phyloP scores from a whole-genome alignment of 2,797 vertebrate genomes.

The Pempheris klunzingeri region DNA sequence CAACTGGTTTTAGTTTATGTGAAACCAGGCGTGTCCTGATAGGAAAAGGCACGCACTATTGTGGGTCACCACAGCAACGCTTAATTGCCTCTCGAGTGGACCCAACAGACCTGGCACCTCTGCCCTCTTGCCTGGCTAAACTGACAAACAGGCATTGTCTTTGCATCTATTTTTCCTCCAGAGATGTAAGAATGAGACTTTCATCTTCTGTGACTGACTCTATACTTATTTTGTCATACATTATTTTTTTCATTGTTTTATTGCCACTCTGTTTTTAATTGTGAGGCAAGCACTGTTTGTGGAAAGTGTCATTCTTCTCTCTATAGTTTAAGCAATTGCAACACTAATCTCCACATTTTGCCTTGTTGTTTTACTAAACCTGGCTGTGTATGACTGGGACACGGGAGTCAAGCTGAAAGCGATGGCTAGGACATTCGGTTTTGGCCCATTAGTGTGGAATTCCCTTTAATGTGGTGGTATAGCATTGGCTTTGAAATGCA shows the following conservation, averaged over 20 bases:
- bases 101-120: slow-evolving; percentile 76
- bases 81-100: slow-evolving; percentile 80
- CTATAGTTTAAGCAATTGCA: slow-evolving; percentile 18
- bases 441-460: slow-evolving; percentile 73
- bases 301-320: slow-evolving; percentile 38
- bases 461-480: slow-evolving; percentile 66
- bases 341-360: slow-evolving; percentile 13
- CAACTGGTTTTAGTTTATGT: slow-evolving; percentile 69
- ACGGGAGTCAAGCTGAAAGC: slow-evolving; percentile 35
- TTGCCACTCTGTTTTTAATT: slow-evolving; percentile 58
- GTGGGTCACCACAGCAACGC: slow-evolving; percentile 81
- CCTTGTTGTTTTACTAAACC: slow-evolving; percentile 28
- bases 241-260: slow-evolving; percentile 59
- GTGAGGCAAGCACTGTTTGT: slow-evolving; percentile 46
- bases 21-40: slow-evolving; percentile 80
- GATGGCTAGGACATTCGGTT: slow-evolving; percentile 47
- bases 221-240: slow-evolving; percentile 43
- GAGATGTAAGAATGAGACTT: slow-evolving; percentile 28
- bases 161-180: slow-evolving; percentile 32
- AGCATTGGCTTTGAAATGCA: slow-evolving; percentile 71
- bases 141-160: slow-evolving; percentile 59
- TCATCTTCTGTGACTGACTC: slow-evolving; percentile 33
- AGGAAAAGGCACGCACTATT: slow-evolving; percentile 72
- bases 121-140: slow-evolving; percentile 61
- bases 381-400: slow-evolving; percentile 34